Evolutionary conservation across 1,140 invertebrate species (phyloP).

Genomic region (Drosophila eugracilis): DNA sequence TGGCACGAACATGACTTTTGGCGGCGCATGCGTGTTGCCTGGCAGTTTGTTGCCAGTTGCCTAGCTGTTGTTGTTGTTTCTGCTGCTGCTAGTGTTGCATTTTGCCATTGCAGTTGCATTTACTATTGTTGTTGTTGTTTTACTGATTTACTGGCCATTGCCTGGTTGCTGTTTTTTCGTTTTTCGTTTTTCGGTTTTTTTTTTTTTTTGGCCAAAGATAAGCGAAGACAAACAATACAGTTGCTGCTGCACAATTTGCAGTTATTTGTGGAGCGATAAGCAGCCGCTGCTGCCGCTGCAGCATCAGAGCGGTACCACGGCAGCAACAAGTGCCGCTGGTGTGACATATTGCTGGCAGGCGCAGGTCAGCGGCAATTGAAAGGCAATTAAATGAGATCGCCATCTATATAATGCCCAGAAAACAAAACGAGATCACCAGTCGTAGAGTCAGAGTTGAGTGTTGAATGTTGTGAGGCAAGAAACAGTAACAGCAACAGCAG

Average conservation of each 20-base stretch:
- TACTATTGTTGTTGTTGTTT: conserved; percentile 43
- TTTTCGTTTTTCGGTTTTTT: conserved; percentile 33
- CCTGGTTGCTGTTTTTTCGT: conserved; percentile 42
- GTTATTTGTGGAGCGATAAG: conserved; percentile 75
- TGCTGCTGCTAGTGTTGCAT: conserved; percentile 55
- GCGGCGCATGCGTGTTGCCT: conserved; percentile 80
- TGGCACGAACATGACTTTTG: conserved; percentile 83
- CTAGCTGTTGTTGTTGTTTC: conserved; percentile 48
- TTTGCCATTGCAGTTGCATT: too few relatives aligned
- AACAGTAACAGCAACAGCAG: too few relatives aligned
- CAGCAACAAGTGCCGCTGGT: conserved; percentile 54
- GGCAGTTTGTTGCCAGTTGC: conserved; percentile 76
- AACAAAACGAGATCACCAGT: conserved; percentile 53
- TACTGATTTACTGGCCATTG: conserved; percentile 66
- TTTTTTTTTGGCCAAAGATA: conserved; percentile 50
- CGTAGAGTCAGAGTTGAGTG: conserved; percentile 29
- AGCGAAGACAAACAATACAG: conserved; percentile 75
- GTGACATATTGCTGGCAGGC: conserved; percentile 65
- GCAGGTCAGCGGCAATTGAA: conserved; percentile 69
- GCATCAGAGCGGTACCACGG: conserved; percentile 6
- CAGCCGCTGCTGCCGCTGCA: conserved; percentile 27
- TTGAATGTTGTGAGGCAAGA: conserved; percentile 7
- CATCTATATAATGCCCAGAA: too few relatives aligned
- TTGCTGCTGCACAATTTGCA: conserved; percentile 76
- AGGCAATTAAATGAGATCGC: conserved; percentile 77